Base-by-base conservation (phyloP, 2,888 invertebrate species). In the Lepidochitona cinerea region DNA sequence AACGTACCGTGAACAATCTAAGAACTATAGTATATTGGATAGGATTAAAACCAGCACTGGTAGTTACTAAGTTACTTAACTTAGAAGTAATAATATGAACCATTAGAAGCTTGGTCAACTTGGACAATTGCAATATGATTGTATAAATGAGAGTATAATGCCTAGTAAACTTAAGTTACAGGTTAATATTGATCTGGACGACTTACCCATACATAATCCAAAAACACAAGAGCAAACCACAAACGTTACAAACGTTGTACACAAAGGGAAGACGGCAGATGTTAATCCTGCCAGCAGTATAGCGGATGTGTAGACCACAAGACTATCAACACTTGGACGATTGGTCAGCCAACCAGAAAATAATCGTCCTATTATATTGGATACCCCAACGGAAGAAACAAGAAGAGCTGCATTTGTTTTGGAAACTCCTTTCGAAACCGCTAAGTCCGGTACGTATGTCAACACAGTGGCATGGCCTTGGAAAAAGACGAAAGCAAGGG, bases 121-220 rank as follows among this genome's bases (percentile, higher is more conserved):
- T n/a, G n/a, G n/a, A n/a, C n/a, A n/a, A n/a, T n/a, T n/a, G n/a
- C n/a, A n/a, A n/a, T n/a, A n/a, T n/a, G n/a, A n/a, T n/a, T n/a
- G n/a, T n/a, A n/a, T n/a, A n/a, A n/a, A n/a, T n/a, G n/a, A n/a
- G n/a, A n/a, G n/a, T n/a, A n/a, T n/a, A n/a, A n/a, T n/a, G n/a
- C n/a, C n/a, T n/a, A n/a, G n/a, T n/a, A n/a, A n/a, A n/a, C n/a
- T n/a, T n/a, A n/a, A n/a, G n/a, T n/a, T n/a, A n/a, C n/a, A n/a
- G n/a, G n/a, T n/a, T n/a, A n/a, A n/a, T n/a, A n/a, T n/a, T n/a
- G n/a, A n/a, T n/a, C 64, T 26, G 64, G 14, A 3, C 37, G 35
- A 78, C 87, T 81, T 74, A 88, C 89, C 88, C 88, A 89, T 88
- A 69, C 88, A 88, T 1, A 88, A 66, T 0, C 89, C 89, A 74